Evolutionary conservation across 2,888 invertebrate species (phyloP), one percentile per base, ranked within the genome.

Genomic region (Ormia ochracea): DNA sequence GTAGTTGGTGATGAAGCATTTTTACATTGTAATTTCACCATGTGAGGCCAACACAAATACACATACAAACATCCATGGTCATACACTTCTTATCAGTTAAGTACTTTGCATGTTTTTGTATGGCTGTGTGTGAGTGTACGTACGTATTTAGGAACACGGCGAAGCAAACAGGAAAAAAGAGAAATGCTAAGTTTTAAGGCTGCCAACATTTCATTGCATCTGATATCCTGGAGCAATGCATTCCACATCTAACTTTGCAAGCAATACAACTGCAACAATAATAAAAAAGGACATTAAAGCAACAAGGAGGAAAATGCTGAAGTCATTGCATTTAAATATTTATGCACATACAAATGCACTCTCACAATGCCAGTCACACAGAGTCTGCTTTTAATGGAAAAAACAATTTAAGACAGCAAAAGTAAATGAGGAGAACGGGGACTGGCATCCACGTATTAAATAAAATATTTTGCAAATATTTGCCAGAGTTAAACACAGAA

Each of bases 1-100:
- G 65, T 61, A 70, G 61, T n/a, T n/a, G n/a, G n/a, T 82, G 82
- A 82, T 82, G 82, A 82, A 74, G 70, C 81, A 66, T 61, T 81
- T 63, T 79, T 82, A 76, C 69, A 65, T 66, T 65, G 52, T 68
- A 54, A 66, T 58, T 69, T 75, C 48, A 52, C 58, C 52, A 69
- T 70, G 45, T 61, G 52, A 68, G 68, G 52, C 58, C 52, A 68
- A 61, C 28, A 6, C 21, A 31, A 14, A 19, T 9, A 43, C 1
- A 21, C 14, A 56, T 3, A 14, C 5, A 28, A 0, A 36, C 59
- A 61, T 52, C 14, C 54, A 61, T 54, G 41, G 38, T 50, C 59
- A 75, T 61, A 54, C 54, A 48, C 43, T 61, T 61, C 61, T 54
- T 74, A 65, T 74, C 73, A 69, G 38, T 43, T 36, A 69, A 76